Percentiles rank a stretch among this genome's conserved stretches.
phyloP scores from a whole-genome alignment of 2,113 vertebrate genomes.

The Dasypus novemcinctus region DNA sequence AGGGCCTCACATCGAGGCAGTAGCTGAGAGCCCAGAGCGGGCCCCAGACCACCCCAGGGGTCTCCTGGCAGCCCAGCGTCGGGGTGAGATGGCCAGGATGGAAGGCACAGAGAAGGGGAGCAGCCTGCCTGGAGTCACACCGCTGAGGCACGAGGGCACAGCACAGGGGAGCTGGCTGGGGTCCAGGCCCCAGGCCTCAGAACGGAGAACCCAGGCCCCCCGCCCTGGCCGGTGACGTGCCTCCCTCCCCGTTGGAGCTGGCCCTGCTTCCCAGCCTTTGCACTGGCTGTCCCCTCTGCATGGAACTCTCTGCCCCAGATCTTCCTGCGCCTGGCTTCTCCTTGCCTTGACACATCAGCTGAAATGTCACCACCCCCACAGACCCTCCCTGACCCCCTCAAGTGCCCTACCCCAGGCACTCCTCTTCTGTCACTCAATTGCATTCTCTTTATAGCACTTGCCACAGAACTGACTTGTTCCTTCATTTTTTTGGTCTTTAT shows the following conservation, averaged over 20 bases:
- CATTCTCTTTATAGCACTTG: neutral
- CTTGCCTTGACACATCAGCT: neutral
- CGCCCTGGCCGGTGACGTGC: neutral
- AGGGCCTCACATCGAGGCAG: neutral
- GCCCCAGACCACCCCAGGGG: neutral
- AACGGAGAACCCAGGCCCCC: neutral
- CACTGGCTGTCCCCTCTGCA: neutral
- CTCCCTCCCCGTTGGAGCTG: neutral
- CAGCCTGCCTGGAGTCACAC: neutral
- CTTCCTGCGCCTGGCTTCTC: neutral
- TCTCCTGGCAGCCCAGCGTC: neutral
- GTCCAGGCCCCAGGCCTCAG: neutral
- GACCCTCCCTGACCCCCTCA: neutral
- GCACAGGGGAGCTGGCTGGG: neutral
- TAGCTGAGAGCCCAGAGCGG: neutral
- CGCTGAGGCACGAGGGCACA: neutral
- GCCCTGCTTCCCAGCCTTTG: neutral
- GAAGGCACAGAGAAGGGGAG: neutral
- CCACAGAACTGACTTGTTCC: neutral
- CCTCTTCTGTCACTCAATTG: neutral
- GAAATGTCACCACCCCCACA: neutral
- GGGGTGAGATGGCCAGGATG: neutral
- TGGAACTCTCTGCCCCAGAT: neutral
- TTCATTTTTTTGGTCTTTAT: too few species aligned
- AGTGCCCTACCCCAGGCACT: neutral